Percentiles rank a stretch among this genome's conserved stretches.
Conservation (phyloP, 2,888 invertebrate genomes). For the Cryptus viduatorius region DNA sequence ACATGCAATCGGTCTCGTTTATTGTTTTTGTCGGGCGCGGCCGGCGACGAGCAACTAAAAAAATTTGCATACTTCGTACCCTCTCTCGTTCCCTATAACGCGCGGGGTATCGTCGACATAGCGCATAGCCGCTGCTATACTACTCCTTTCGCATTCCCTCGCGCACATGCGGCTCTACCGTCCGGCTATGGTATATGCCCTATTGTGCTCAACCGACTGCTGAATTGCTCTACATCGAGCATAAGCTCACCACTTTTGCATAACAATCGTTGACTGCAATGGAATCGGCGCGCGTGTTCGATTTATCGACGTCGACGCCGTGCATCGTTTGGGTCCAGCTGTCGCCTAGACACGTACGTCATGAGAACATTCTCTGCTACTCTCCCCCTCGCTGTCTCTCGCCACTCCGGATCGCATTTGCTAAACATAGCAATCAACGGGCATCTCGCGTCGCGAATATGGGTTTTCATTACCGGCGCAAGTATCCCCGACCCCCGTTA, state of each 20-base stretch:
- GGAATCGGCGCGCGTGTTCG: constrained; percentile 76
- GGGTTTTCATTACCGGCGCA: not conserved
- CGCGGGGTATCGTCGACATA: constrained; percentile 69
- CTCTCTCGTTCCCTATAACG: constrained; percentile 39
- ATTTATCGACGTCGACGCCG: constrained; percentile 72
- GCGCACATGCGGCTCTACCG: constrained; percentile 43
- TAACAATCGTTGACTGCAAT: constrained; percentile 79
- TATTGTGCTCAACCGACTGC: constrained; percentile 82
- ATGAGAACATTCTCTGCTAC: constrained; percentile 29
- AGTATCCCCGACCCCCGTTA: too few species aligned
- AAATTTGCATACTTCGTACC: constrained; percentile 82
- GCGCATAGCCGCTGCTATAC: not conserved
- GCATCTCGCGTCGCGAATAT: not conserved
- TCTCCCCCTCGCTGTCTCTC: constrained; percentile 12
- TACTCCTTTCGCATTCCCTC: not conserved
- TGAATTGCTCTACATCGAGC: constrained; percentile 81
- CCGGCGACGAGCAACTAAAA: constrained; percentile 76
- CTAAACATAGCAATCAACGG: not conserved
- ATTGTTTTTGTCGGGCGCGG: constrained; percentile 81
- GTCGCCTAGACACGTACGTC: constrained; percentile 55
- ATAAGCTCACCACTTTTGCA: constrained; percentile 83
- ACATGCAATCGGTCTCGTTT: constrained; percentile 82
- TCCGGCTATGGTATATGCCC: constrained; percentile 69
- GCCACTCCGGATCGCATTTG: constrained; percentile 21
- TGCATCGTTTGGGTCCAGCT: constrained; percentile 41